These are phyloP conservation scores for Drosophila neonasuta DNA, from an alignment of 2,888 invertebrate genomes.

Conservation along the genomic window DNA sequence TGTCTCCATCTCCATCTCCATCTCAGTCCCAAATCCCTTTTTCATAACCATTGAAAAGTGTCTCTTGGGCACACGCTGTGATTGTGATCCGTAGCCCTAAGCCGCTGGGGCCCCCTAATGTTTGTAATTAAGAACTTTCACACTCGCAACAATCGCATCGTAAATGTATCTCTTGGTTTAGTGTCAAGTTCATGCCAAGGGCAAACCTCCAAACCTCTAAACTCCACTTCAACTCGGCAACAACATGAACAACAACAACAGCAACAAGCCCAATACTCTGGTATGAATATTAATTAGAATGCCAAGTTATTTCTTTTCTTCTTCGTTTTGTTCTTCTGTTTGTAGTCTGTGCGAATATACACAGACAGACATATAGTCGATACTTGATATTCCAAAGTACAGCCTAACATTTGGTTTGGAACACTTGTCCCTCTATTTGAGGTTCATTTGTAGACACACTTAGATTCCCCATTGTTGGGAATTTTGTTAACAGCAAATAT, in stretches of 20 bases:
- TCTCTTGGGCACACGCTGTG: constrained; percentile 75
- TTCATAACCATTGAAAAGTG: constrained; percentile 69
- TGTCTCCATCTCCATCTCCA: constrained; percentile 26
- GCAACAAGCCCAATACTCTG: constrained; percentile 17
- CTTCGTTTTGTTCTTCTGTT: constrained; percentile 10
- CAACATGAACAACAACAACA: constrained; percentile 14
- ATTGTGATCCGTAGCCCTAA: constrained; percentile 69
- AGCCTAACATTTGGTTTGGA: constrained; percentile 1
- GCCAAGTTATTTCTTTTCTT: constrained; percentile 21
- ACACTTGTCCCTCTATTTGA: constrained; percentile 44
- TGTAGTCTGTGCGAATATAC: constrained; percentile 23
- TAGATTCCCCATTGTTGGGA: constrained; percentile 27
- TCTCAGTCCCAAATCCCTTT: constrained; percentile 37
- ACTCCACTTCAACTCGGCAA: constrained; percentile 6
- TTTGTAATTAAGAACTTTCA: constrained; percentile 82
- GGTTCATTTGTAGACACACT: constrained; percentile 25
- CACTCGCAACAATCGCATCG: constrained; percentile 82
- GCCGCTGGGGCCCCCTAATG: constrained; percentile 78
- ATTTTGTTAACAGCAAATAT: constrained; percentile 29
- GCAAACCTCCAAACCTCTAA: constrained; percentile 36
- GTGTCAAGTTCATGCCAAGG: constrained; percentile 74
- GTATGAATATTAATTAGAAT: constrained; percentile 64
- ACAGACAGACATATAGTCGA: neutral
- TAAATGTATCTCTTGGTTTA: constrained; percentile 73
- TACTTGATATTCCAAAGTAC: constrained; percentile 4